Percentiles rank a stretch among this genome's conserved stretches.
Conservation (phyloP, 2,888 invertebrate species). For the Diplolepis rosae region DNA sequence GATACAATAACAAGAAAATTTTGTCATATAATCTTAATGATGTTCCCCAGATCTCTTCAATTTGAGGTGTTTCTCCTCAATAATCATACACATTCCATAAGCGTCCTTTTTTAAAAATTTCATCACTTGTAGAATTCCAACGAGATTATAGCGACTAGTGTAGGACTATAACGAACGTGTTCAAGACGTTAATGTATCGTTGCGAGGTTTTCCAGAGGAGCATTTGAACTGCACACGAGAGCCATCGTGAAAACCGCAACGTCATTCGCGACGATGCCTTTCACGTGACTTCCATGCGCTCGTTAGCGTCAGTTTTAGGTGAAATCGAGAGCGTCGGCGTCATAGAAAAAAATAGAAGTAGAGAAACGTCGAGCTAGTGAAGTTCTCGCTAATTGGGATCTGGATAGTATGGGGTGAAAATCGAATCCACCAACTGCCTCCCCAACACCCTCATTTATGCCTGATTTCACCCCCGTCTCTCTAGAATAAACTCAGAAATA, state of each 20-base stretch:
- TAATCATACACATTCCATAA: no score
- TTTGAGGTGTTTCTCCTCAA: no score
- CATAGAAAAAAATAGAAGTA: slow-evolving; percentile 54
- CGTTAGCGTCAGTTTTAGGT: slow-evolving; percentile 73
- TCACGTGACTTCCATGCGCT: slow-evolving; percentile 73
- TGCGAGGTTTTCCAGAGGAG: slow-evolving; percentile 2
- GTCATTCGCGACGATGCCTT: slow-evolving; percentile 58
- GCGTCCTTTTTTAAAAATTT: no score
- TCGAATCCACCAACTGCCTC: slow-evolving; percentile 40
- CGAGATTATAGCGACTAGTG: slow-evolving; percentile 8
- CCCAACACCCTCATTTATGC: slow-evolving; percentile 22
- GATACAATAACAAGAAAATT: no score
- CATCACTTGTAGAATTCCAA: not conserved
- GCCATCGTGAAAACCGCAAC: slow-evolving; percentile 46
- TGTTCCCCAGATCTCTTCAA: no score
- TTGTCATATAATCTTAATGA: no score
- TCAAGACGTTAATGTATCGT: slow-evolving; percentile 21
- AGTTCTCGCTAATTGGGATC: slow-evolving; percentile 67
- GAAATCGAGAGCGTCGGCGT: slow-evolving; percentile 70
- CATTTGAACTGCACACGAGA: slow-evolving; percentile 47
- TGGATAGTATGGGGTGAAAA: slow-evolving; percentile 44
- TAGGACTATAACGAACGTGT: slow-evolving; percentile 33
- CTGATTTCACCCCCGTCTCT: not conserved
- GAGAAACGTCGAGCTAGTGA: slow-evolving; percentile 43
- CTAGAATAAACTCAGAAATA: not conserved